Conservation (phyloP, 2,113 vertebrate species). For the Calyptomena viridis region DNA sequence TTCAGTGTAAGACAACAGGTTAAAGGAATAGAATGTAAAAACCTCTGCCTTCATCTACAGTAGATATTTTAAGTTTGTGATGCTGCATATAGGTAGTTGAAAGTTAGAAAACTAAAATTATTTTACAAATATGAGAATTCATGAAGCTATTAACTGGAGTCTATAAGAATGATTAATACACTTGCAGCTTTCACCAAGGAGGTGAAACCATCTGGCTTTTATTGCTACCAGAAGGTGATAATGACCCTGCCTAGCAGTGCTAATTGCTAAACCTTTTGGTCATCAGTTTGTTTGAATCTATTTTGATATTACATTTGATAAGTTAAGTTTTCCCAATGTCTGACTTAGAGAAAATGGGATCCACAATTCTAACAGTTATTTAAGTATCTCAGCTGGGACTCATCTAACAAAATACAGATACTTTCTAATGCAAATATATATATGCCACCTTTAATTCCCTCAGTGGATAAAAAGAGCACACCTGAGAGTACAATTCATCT, state of each 20-base stretch:
- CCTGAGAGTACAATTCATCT: neutral
- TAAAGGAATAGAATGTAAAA: neutral
- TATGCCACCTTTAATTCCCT: neutral
- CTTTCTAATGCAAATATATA: neutral
- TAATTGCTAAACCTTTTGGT: neutral
- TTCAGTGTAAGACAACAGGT: neutral
- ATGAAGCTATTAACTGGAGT: neutral
- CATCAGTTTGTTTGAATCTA: neutral
- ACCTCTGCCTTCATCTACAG: neutral
- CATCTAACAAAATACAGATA: neutral
- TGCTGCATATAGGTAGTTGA: neutral
- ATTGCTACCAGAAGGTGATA: neutral
- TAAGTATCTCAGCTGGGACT: neutral
- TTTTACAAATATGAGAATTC: neutral
- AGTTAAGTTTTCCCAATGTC: neutral
- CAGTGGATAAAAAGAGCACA: neutral
- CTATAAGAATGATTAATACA: neutral
- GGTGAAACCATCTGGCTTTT: neutral
- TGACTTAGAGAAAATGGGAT: neutral
- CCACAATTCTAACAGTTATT: neutral
- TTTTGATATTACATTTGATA: neutral
- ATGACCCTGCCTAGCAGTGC: neutral
- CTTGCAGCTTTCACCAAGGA: neutral
- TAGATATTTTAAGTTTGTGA: neutral
- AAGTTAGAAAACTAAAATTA: neutral